Evolutionary conservation across 1,140 invertebrate genomes (phyloP), one percentile per base, ranked within the genome.

Genomic region (Leptinotarsa texana): DNA sequence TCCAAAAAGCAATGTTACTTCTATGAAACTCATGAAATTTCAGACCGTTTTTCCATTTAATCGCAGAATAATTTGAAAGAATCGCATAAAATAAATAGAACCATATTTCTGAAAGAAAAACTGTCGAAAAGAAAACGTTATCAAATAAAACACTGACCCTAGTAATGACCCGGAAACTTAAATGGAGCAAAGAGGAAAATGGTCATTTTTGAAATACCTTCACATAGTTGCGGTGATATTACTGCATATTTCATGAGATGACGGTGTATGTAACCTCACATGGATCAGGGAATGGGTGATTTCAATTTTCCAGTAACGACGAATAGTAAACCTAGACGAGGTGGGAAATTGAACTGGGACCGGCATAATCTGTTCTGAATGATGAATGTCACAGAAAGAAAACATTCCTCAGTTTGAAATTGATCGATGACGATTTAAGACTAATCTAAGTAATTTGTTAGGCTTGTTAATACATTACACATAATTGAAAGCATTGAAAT

Each of bases 111-210:
- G 63, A 42, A 47, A 62, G 57, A 51, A 67, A 74, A 71, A 77
- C 61, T 61, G 74, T 78, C 51, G 15, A 18, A 57, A 57, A 57
- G 51, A 57, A 57, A 57, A 57, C 51, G 0, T 18, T 18, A 57
- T 57, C 51, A 1, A n/a, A 57, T n/a, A 57, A 80, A 75, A 75
- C 77, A 79, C 75, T 63, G 72, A 24, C 61, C 72, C 69, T 49
- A 47, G 78, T 80, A 79, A 80, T 74, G 73, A 63, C 51, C 74
- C 78, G 79, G 79, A 80, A 80, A 78, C 76, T 78, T 71, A 78
- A 79, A 79, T 76, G 76, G 76, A 74, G 73, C 74, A 69, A 33
- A 63, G 69, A 33, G 79, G 74, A 78, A 75, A 78, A 79, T 68
- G 74, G 76, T 74, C 77, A 79, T 79, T 80, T 78, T 77, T 76